Evolutionary conservation across 2,797 vertebrate genomes (phyloP), one percentile per base, ranked within the genome.

Genomic region (Cossypha dichroa): DNA sequence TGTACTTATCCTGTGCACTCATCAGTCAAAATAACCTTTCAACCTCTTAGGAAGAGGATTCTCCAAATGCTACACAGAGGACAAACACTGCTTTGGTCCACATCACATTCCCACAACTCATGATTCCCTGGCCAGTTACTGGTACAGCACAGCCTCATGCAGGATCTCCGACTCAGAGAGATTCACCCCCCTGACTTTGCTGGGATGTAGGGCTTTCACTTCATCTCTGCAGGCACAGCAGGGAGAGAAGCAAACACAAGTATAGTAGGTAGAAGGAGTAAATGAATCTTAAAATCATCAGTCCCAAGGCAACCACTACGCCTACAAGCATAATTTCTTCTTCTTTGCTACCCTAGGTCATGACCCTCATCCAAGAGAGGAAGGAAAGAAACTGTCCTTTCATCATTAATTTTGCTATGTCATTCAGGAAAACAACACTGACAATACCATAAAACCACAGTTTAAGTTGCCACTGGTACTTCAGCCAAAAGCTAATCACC

Each of bases 331-430:
- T 94, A 94, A 92, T 95, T 95, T 95, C 76, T 85, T 64, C 80
- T 83, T 73, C 83, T 86, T 88, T 92, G 64, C 91, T 83, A 72
- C 49, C 33, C 67, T 16, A 63, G 94, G 96, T 96, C 96, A 93
- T 96, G 95, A 96, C 90, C 86, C 86, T 85, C 70, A 93, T 77
- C 78, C 74, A 41, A 63, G 91, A 92, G 70, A 94, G 78, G 88
- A 96, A 97, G 88, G 93, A 93, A 92, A 94, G 90, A 86, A 90
- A 94, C 66, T 94, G 94, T 96, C 93, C 91, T 95, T 96, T 96
- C 95, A 96, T 94, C 92, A 64, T 73, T 96, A 91, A 83, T 91
- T 94, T 93, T 22, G 21, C 87, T 93, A 40, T 66, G 81, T 64
- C 92, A 88, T 95, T 94, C 78, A 81, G 54, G 54, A 78, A 96